Conservation (phyloP, 2,113 vertebrate species). For the Amblyornis subalaris region DNA sequence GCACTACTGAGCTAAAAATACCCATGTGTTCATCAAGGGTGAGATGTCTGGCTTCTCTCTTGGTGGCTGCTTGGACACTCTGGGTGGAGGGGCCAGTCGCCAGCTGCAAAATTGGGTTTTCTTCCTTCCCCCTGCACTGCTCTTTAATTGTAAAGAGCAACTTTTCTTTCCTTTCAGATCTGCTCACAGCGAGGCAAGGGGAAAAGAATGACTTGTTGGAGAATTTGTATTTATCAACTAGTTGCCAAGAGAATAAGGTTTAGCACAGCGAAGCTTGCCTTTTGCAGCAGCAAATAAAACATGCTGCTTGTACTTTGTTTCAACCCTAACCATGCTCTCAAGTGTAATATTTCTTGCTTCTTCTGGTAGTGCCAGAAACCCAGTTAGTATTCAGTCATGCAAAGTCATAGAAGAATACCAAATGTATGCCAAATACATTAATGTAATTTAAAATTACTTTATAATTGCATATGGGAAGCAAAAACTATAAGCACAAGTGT, state of each 20-base stretch:
- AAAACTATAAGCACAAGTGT: neutral
- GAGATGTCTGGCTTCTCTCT: neutral
- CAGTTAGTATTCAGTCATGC: neutral
- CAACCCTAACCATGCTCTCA: neutral
- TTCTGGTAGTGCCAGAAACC: neutral
- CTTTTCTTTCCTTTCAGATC: neutral
- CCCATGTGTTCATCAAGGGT: neutral
- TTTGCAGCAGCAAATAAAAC: neutral
- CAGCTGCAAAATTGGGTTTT: neutral
- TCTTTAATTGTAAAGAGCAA: neutral
- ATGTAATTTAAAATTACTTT: neutral
- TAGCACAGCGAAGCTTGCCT: rapidly evolving
- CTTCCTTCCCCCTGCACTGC: neutral
- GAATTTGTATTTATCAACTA: neutral
- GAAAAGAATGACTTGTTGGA: neutral
- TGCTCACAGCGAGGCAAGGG: neutral
- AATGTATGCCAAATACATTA: neutral
- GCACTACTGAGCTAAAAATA: neutral
- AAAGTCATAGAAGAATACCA: neutral
- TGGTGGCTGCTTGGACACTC: neutral
- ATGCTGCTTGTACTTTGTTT: neutral
- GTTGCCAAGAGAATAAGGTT: neutral
- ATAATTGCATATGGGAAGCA: neutral
- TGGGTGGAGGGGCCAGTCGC: neutral
- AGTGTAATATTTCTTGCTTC: neutral